phyloP scores from a whole-genome alignment of 2,888 invertebrate species.

The Melikaiella ostensackeni region DNA sequence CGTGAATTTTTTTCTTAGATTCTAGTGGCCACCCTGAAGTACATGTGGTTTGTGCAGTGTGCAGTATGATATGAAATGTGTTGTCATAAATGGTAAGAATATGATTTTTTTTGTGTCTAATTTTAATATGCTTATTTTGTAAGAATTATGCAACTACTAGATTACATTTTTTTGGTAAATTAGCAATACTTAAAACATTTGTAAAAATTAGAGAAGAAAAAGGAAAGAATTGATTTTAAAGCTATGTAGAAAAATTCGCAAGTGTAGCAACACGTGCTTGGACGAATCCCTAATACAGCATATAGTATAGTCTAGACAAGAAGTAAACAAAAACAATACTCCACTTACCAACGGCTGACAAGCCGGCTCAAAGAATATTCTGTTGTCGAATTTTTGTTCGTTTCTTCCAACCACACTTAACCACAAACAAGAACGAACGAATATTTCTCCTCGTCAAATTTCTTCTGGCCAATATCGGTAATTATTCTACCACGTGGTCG shows the following conservation, averaged over 20 bases:
- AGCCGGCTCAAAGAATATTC: slow-evolving; percentile 56
- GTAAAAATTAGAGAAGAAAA: too few relatives aligned
- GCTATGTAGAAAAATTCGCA: neutral
- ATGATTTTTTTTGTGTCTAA: too few relatives aligned
- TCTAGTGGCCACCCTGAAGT: too few relatives aligned
- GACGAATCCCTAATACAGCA: neutral
- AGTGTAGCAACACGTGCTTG: neutral
- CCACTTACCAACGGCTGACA: slow-evolving; percentile 64
- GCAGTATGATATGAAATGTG: too few relatives aligned
- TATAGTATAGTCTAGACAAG: neutral
- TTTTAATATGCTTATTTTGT: too few relatives aligned
- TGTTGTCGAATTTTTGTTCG: neutral
- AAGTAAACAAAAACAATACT: slow-evolving; percentile 27
- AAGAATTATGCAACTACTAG: too few relatives aligned
- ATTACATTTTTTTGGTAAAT: too few relatives aligned
- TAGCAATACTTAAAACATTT: too few relatives aligned
- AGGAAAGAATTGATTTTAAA: neutral
- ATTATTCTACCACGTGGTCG: neutral
- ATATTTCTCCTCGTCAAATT: neutral
- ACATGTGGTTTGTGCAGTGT: too few relatives aligned
- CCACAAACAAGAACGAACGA: neutral
- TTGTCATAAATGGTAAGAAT: too few relatives aligned
- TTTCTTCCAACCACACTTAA: slow-evolving; percentile 4
- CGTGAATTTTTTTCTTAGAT: too few relatives aligned
- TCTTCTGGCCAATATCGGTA: neutral